Evolutionary conservation across 2,113 vertebrate genomes (phyloP), one percentile per base, ranked within the genome.

Genomic region (Cariama cristata): DNA sequence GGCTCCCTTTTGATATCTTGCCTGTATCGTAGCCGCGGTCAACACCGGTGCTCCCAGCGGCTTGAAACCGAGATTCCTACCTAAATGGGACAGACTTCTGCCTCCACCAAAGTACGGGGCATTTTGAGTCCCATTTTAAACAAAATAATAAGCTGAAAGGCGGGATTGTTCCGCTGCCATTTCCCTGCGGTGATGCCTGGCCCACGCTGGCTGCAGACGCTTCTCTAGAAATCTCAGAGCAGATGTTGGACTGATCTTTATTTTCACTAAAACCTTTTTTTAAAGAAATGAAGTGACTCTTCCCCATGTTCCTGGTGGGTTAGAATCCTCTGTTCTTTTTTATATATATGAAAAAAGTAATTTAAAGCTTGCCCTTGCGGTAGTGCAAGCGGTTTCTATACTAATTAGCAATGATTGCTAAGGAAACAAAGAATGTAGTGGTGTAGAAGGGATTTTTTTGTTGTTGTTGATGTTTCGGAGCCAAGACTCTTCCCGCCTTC

Each of bases 51-150:
- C 71, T 72, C 64, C 55, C 4, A 1, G 24, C 0, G 8, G 24
- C 33, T 28, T 3, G 14, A 49, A 28, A 35, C 14, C 1, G 2
- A 16, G 22, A 38, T 66, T 35, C 26, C 27, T 7, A 3, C n/a
- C 1, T 6, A 21, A 45, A 8, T 1, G 14, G 26, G 44, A 11
- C 4, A 11, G 33, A 30, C 9, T 23, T 20, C 33, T 11, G 35
- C 49, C 63, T 35, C 77, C 30, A 1, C 53, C 13, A 5, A 62
- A 45, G 27, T 3, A 6, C 1, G 26, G 32, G 50, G 45, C 13
- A 0, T 33, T 33, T 9, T 1, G 22, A 22, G 35, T 21, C 49
- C 0, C 5, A 6, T 49, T 62, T 28, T 20, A 13, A 30, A 13
- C 16, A 18, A 30, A 50, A 23, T 8, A 8, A 27, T 12, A 14